Evolutionary conservation across 1,140 invertebrate genomes (phyloP).

Genomic region (Rhysida immarginata): DNA sequence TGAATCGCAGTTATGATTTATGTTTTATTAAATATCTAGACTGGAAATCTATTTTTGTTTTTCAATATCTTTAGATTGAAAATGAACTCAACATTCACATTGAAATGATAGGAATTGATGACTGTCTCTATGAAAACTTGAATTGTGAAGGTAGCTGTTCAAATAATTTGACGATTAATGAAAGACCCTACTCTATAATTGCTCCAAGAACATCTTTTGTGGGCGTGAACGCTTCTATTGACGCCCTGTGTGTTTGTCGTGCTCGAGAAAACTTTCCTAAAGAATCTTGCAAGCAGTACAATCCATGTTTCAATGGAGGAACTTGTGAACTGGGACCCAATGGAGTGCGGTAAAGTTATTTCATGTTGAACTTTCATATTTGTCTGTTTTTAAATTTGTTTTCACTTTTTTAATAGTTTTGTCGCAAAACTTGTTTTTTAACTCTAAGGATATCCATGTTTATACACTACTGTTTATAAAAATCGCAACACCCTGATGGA

Average conservation of each 20-base stretch:
- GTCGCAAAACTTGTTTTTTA: too few relatives aligned
- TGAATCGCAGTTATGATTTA: too few relatives aligned
- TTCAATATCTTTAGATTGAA: constrained; percentile 39
- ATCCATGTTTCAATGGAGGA: constrained; percentile 33
- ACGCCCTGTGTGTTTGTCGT: constrained; percentile 46
- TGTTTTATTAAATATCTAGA: too few relatives aligned
- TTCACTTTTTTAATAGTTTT: too few relatives aligned
- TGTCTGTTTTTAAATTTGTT: too few relatives aligned
- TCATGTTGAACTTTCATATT: too few relatives aligned
- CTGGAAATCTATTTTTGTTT: not conserved
- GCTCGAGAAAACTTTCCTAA: constrained; percentile 14
- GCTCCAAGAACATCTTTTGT: constrained; percentile 81
- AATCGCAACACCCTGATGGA: too few relatives aligned
- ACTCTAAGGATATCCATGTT: too few relatives aligned
- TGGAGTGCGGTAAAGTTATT: constrained; percentile 9
- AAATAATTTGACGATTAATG: constrained; percentile 50
- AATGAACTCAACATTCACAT: constrained; percentile 51
- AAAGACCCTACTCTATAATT: constrained; percentile 58
- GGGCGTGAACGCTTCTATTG: constrained; percentile 61
- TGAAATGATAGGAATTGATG: constrained; percentile 70
- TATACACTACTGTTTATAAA: too few relatives aligned
- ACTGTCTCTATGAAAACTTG: constrained; percentile 39
- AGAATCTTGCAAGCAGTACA: constrained; percentile 20
- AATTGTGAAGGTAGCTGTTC: constrained; percentile 45
- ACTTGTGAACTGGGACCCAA: constrained; percentile 20